phyloP scores from a whole-genome alignment of 1,140 invertebrate species.

The Asobara japonica region DNA sequence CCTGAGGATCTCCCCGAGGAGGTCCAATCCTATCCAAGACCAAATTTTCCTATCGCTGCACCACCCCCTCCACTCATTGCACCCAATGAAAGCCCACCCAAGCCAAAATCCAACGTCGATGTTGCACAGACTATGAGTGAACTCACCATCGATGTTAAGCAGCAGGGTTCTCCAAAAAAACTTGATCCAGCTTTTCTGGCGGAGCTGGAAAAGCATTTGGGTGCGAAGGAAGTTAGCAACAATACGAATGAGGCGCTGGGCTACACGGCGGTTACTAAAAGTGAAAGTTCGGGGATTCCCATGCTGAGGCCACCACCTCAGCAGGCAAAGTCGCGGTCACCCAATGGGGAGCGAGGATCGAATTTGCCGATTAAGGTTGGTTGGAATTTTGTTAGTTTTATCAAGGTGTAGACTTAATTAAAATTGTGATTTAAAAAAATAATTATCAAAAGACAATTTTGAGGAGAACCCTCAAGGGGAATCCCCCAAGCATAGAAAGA shows the following conservation, averaged over 20 bases:
- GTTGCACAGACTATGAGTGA: constrained; percentile 55
- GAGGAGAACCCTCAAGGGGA: no score
- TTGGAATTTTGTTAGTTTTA: no score
- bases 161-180: constrained; percentile 51
- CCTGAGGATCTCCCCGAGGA: constrained; percentile 54
- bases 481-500: no score
- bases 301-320: constrained; percentile 63
- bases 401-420: no score
- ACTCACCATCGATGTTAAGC: constrained; percentile 47
- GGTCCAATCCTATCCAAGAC: constrained; percentile 40
- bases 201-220: constrained; percentile 72
- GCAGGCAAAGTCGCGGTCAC: constrained; percentile 53
- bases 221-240: constrained; percentile 65
- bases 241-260: constrained; percentile 59
- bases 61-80: constrained; percentile 45
- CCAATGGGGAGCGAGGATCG: constrained; percentile 42
- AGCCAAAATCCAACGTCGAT: constrained; percentile 55
- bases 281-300: constrained; percentile 51
- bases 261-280: constrained; percentile 45
- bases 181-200: constrained; percentile 71
- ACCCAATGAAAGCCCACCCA: constrained; percentile 53
- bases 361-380: no score
- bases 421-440: no score
- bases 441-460: no score
- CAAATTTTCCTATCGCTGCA: constrained; percentile 30